A percentile compares a stretch with the other conserved stretches of the same genome.
These are phyloP conservation scores for Hydrolagus colliei DNA, from an alignment of 2,797 vertebrate genomes.

Conservation along the genomic window DNA sequence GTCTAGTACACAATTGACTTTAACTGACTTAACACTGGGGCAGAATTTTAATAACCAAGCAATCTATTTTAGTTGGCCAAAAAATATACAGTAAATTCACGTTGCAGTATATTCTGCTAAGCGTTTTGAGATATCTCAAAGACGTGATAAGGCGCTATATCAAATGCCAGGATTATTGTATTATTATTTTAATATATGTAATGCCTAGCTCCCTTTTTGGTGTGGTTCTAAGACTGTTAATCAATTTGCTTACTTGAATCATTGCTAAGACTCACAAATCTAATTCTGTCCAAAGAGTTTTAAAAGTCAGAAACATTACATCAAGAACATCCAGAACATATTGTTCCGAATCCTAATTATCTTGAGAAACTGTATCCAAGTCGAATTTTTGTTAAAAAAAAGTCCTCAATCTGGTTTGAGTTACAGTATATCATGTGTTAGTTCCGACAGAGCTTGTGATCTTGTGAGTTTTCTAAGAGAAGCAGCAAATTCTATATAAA, in stretches of 20 bases:
- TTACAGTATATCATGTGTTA: too few species aligned
- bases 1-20: neutral
- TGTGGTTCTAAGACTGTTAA: neutral
- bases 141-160: too few species aligned
- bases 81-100: too few species aligned
- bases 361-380: neutral
- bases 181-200: neutral
- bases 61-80: neutral
- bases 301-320: neutral
- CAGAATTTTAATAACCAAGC: neutral
- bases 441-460: neutral
- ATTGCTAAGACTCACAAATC: neutral
- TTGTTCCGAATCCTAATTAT: neutral
- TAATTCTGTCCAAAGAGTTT: neutral
- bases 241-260: neutral
- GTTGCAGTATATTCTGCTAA: too few species aligned
- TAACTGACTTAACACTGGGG: neutral
- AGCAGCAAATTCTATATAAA: too few species aligned
- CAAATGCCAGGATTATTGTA: too few species aligned
- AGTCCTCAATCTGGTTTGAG: too few species aligned
- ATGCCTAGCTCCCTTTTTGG: neutral
- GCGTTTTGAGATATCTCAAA: too few species aligned
- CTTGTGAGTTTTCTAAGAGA: neutral
- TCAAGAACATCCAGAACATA: neutral
- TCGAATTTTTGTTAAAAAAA: neutral